phyloP scores from a whole-genome alignment of 30 jellyfish, hydroid and myxozoan genomes.

The Hydractinia symbiolongicarpus region DNA sequence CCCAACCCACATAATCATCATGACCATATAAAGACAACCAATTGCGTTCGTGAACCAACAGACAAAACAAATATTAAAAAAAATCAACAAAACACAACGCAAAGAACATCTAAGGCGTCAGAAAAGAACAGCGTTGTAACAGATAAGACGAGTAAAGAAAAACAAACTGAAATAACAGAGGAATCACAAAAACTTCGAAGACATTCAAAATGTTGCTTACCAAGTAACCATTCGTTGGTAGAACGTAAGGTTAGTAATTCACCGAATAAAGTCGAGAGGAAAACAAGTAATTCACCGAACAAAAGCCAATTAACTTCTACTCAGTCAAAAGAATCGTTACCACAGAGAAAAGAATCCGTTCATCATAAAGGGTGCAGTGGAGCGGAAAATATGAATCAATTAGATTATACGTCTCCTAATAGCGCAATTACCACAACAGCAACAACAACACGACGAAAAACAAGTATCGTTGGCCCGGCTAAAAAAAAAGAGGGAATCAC shows the following conservation, averaged over 20 bases:
- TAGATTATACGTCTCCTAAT: background rate
- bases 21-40: constrained; percentile 12
- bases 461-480: constrained; percentile 2
- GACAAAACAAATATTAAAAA: background rate
- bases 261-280: background rate
- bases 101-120: background rate
- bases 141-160: background rate
- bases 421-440: constrained; percentile 3
- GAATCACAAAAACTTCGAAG: too few species aligned
- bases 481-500: background rate
- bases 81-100: background rate
- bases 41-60: background rate
- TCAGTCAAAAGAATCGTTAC: background rate
- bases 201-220: too few species aligned
- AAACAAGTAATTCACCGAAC: constrained; percentile 4
- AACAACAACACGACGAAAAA: background rate
- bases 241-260: constrained; percentile 8
- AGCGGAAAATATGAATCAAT: constrained; percentile 4
- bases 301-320: background rate
- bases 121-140: constrained; percentile 1
- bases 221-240: too few species aligned
- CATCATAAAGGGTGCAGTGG: constrained; percentile 16
- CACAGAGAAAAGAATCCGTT: constrained; percentile 12
- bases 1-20: background rate
- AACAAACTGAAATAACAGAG: background rate